Base-by-base conservation (phyloP, 2,113 vertebrate genomes). In the Plotosus lineatus region DNA sequence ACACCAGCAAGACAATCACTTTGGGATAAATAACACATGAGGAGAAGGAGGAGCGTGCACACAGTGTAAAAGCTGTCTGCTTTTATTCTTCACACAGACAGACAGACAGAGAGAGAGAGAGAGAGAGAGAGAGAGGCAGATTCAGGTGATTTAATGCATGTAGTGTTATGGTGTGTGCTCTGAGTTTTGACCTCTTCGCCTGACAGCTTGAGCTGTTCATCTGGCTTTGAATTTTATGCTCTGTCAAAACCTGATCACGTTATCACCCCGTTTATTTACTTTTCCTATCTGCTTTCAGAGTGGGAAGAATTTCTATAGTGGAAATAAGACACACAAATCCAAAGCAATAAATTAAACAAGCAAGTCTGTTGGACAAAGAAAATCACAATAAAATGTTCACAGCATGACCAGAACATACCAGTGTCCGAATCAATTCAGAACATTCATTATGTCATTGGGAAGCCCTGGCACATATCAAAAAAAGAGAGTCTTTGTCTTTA, bases 11-110 rank as follows among this genome's bases (percentile, higher is more conserved):
- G 78, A 88, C 82, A 81, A 86, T 88, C 88, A 85, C 82, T 69
- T 58, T 46, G 77, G 82, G 86, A 92, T 92, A 86, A 91, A 90
- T 90, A 91, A 85, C 82, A 84, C 82, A 87, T 83, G 87, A 90
- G 82, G 73, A 51, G 63, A 77, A 83, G 48, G 75, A 87, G 79
- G 44, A 87, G 78, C 84, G n/a, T n/a, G 46, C 80, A 69, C 58
- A 50, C 44, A 40, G 85, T 84, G 87, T 87, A 85, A 89, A 87
- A 83, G 85, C 82, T 82, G 77, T 85, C 86, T 84, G 83, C 69
- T 51, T 85, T 86, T 58, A 61, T 78, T 81, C 46, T 51, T 17
- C 51, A 75, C 71, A 50, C 75, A 23, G 56, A 23, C 23, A 56
- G 51, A 74, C 11, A 46, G 26, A 31, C 44, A 46, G 50, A 69